Evolutionary conservation across 2,113 vertebrate species (phyloP).

Genomic region (Sciurus niger): DNA sequence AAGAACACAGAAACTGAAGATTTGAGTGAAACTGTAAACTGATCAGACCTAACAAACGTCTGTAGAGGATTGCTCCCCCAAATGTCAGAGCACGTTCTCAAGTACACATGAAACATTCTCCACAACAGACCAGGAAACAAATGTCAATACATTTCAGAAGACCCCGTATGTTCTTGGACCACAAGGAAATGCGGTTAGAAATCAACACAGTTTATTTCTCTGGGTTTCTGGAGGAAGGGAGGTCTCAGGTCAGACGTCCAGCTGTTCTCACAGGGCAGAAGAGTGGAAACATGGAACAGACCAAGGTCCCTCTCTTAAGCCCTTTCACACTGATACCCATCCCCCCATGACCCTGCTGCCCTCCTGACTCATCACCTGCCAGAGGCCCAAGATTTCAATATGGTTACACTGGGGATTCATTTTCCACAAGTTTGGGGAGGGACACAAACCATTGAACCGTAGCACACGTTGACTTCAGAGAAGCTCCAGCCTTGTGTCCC

Average conservation of each 20-base stretch:
- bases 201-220: background rate
- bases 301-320: background rate
- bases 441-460: background rate
- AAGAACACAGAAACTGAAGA: background rate
- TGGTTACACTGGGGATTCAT: background rate
- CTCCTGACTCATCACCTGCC: background rate
- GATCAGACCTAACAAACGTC: background rate
- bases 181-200: background rate
- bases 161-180: background rate
- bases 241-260: background rate
- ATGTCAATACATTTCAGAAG: background rate
- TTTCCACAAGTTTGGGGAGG: background rate
- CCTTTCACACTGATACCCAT: background rate
- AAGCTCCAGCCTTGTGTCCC: background rate
- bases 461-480: background rate
- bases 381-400: background rate
- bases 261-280: background rate
- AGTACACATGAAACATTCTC: background rate
- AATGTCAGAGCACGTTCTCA: background rate
- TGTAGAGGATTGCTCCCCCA: background rate
- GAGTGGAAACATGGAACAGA: background rate
- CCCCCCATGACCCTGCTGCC: too few relatives aligned
- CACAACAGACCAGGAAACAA: background rate
- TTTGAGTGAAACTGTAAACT: background rate
- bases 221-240: background rate